Conservation (phyloP, 2,888 invertebrate genomes). For the Meiosimyza platycephala region DNA sequence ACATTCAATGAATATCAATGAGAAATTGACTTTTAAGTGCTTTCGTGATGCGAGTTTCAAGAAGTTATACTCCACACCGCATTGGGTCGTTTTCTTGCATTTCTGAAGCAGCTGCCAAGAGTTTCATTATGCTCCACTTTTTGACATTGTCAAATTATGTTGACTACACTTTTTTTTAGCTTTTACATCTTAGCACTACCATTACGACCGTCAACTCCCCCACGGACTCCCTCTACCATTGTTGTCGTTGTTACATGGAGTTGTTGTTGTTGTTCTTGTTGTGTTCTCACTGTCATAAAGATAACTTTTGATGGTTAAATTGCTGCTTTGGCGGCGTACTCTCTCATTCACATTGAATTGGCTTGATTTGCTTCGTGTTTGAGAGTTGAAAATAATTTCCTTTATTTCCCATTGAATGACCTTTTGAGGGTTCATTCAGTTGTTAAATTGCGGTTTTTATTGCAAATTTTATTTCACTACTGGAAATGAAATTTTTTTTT, state of each 20-base stretch:
- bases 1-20: conserved; percentile 48
- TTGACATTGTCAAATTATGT: not conserved
- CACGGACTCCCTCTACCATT: too few relatives aligned
- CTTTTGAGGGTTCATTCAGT: conserved; percentile 20
- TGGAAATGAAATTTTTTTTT: not conserved
- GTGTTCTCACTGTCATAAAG: conserved; percentile 8
- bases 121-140: not conserved
- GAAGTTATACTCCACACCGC: not conserved
- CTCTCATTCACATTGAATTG: not conserved
- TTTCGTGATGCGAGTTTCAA: conserved; percentile 34
- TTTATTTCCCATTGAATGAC: conserved; percentile 19
- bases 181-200: not conserved
- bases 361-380: not conserved
- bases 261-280: not conserved
- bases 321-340: not conserved
- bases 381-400: not conserved
- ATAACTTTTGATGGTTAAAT: not conserved
- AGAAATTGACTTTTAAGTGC: conserved; percentile 46
- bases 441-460: conserved; percentile 31
- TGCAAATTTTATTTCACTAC: conserved; percentile 1
- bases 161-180: not conserved
- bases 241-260: not conserved
- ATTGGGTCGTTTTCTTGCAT: too few relatives aligned
- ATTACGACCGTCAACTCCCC: too few relatives aligned
- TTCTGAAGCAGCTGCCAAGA: too few relatives aligned